phyloP scores from a whole-genome alignment of 2,888 invertebrate genomes.

The Lapara coniferarum region DNA sequence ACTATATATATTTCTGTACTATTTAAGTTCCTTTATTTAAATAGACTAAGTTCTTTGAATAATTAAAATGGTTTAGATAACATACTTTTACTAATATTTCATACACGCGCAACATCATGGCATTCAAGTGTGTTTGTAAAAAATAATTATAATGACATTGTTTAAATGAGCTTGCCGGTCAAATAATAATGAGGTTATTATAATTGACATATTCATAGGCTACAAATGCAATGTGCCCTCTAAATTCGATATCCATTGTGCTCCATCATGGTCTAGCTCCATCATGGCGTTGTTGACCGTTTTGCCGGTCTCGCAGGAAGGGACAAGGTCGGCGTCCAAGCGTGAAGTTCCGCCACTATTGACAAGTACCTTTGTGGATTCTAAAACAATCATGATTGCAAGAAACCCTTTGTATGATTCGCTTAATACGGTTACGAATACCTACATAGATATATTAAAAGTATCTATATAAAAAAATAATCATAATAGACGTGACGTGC shows the following conservation, averaged over 20 bases:
- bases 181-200: not conserved
- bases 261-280: conserved; percentile 40
- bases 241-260: conserved; percentile 37
- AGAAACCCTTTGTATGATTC: not conserved
- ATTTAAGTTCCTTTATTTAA: too few species aligned
- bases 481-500: too few species aligned
- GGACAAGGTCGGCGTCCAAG: conserved; percentile 79
- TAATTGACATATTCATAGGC: not conserved
- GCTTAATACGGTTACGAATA: not conserved
- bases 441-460: too few species aligned
- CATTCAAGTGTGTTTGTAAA: too few species aligned
- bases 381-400: conserved; percentile 31
- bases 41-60: too few species aligned
- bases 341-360: conserved; percentile 76
- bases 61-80: too few species aligned
- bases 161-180: too few species aligned
- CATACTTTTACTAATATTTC: not conserved
- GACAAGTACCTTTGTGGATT: conserved; percentile 52
- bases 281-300: conserved; percentile 50
- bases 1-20: too few species aligned
- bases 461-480: too few species aligned
- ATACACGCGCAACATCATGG: not conserved
- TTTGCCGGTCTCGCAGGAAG: conserved; percentile 65
- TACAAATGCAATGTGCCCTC: not conserved
- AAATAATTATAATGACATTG: too few species aligned